Conservation (phyloP, 2,113 vertebrate species). For the Enhydra lutris region DNA sequence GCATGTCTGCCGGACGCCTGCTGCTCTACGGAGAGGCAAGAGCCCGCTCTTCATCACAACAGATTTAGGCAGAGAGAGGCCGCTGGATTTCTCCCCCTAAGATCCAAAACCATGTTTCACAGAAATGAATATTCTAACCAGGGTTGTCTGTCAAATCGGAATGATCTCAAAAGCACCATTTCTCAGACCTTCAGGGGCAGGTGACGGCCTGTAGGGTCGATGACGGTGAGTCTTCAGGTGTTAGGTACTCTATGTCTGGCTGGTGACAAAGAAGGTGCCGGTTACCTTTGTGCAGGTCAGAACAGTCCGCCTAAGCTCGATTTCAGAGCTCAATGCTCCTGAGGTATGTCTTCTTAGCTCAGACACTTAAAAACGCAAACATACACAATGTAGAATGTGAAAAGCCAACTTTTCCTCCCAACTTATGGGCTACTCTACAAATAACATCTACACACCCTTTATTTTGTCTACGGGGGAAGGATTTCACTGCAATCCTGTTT, state of each 20-base stretch:
- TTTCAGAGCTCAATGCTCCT: not conserved
- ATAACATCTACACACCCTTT: not conserved
- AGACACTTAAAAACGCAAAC: not conserved
- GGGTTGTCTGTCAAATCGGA: not conserved
- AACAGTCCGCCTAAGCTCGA: rapidly evolving
- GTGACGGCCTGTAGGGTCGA: constrained; percentile 5
- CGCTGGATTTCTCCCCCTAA: not conserved
- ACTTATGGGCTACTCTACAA: not conserved
- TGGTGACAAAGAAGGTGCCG: not conserved
- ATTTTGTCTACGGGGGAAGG: not conserved
- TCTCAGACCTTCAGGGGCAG: constrained; percentile 21
- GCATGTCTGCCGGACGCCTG: rapidly evolving
- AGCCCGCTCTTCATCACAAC: not conserved
- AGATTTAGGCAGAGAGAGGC: not conserved
- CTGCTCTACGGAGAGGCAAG: not conserved
- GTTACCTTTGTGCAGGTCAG: not conserved
- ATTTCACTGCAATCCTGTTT: not conserved
- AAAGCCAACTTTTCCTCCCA: not conserved
- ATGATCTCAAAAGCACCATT: not conserved
- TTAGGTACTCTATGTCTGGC: not conserved
- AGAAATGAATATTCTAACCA: constrained; percentile 30
- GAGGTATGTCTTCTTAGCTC: not conserved
- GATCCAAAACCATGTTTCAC: not conserved
- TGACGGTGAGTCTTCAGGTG: not conserved
- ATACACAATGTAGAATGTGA: not conserved